phyloP scores from a whole-genome alignment of 2,113 vertebrate species.

The Cathartes aura region DNA sequence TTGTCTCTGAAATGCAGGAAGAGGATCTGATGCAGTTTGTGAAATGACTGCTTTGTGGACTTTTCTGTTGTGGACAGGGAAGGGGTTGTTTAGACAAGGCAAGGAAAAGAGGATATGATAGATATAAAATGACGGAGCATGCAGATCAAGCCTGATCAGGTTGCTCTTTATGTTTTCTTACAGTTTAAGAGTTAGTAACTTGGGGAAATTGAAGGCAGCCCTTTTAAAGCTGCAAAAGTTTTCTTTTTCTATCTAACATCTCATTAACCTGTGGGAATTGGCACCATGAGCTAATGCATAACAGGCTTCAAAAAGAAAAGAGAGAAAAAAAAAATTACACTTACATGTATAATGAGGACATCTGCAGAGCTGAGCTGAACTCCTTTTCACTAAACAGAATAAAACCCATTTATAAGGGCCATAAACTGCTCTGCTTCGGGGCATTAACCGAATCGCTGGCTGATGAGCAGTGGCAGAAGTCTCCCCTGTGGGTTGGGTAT shows the following conservation, averaged over 20 bases:
- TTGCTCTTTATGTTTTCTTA: not conserved
- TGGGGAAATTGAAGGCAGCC: not conserved
- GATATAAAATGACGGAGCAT: accelerated
- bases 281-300: not conserved
- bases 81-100: not conserved
- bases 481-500: not conserved
- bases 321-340: not conserved
- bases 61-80: not conserved
- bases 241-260: not conserved
- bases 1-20: not conserved
- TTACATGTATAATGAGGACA: conserved; percentile 4
- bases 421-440: conserved; percentile 17
- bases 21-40: not conserved
- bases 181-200: not conserved
- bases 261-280: not conserved
- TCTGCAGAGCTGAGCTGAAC: conserved; percentile 22
- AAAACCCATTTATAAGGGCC: conserved; percentile 54
- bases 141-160: not conserved
- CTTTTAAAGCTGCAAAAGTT: not conserved
- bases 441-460: not conserved
- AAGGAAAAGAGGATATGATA: not conserved
- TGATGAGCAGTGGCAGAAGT: conserved; percentile 15
- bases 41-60: not conserved
- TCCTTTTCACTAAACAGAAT: conserved; percentile 28
- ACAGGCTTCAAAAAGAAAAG: not conserved